Evolutionary conservation across 2,113 vertebrate species (phyloP).

Genomic region (Trematomus loennbergii): DNA sequence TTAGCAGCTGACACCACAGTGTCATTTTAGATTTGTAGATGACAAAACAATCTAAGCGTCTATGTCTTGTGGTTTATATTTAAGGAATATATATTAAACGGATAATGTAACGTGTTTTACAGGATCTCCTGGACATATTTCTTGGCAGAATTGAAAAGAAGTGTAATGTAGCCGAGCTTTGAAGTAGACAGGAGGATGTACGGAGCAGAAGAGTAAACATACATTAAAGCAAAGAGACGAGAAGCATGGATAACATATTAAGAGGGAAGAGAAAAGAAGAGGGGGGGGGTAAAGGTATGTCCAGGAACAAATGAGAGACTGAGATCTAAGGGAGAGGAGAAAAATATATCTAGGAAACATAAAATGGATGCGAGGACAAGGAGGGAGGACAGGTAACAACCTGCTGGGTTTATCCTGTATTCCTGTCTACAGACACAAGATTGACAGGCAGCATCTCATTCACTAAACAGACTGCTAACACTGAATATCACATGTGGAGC

Average conservation of each 20-base stretch:
- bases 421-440: slow-evolving; percentile 22
- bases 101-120: background rate
- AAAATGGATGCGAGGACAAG: too few relatives aligned
- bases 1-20: background rate
- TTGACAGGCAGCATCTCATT: slow-evolving; percentile 51
- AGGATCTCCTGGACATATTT: background rate
- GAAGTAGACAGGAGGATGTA: background rate
- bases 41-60: background rate
- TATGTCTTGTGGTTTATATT: background rate
- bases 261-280: background rate
- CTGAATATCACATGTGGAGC: slow-evolving; percentile 54
- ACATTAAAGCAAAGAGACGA: too few relatives aligned
- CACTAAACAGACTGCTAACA: slow-evolving; percentile 38
- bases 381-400: too few relatives aligned
- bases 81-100: too few relatives aligned
- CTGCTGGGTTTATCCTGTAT: background rate
- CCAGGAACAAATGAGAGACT: too few relatives aligned
- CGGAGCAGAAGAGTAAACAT: too few relatives aligned
- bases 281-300: background rate
- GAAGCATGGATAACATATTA: too few relatives aligned
- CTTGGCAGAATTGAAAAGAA: background rate
- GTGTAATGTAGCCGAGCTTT: background rate
- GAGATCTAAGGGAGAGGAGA: too few relatives aligned
- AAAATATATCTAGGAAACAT: too few relatives aligned
- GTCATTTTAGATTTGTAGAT: background rate